phyloP scores from a whole-genome alignment of 2,113 vertebrate genomes.

The Fregata magnificens region DNA sequence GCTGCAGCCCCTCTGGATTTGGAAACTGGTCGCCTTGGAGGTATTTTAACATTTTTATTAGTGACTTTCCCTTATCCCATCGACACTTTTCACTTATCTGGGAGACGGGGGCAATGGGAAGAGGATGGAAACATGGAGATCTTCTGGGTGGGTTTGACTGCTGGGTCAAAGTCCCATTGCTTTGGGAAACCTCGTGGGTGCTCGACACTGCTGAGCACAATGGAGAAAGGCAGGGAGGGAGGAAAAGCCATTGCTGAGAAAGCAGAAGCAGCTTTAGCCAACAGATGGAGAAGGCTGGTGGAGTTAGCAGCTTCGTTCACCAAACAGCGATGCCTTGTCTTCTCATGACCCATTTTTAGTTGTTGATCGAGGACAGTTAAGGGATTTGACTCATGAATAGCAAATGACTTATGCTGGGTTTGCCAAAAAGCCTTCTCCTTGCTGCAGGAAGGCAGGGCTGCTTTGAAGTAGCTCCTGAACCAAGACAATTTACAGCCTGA shows the following conservation, averaged over 20 bases:
- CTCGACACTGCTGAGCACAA: not conserved
- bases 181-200: not conserved
- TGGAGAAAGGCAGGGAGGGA: not conserved
- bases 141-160: too few species aligned
- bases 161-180: not conserved
- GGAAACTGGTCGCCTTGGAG: not conserved
- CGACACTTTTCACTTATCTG: not conserved
- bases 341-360: constrained; percentile 17
- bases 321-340: constrained; percentile 37
- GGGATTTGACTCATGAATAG: constrained; percentile 53
- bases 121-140: not conserved
- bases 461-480: constrained; percentile 55
- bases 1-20: not conserved
- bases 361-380: constrained; percentile 19
- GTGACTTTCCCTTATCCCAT: not conserved
- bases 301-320: not conserved
- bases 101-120: not conserved
- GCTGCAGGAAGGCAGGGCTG: not conserved
- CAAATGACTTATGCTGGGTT: not conserved
- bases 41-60: not conserved
- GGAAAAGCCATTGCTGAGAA: not conserved
- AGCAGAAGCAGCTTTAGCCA: not conserved
- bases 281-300: not conserved
- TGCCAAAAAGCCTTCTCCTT: constrained; percentile 51
- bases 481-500: constrained; percentile 60